Base-by-base conservation (phyloP, 2,797 vertebrate genomes). In the Pelochelys cantorii region DNA sequence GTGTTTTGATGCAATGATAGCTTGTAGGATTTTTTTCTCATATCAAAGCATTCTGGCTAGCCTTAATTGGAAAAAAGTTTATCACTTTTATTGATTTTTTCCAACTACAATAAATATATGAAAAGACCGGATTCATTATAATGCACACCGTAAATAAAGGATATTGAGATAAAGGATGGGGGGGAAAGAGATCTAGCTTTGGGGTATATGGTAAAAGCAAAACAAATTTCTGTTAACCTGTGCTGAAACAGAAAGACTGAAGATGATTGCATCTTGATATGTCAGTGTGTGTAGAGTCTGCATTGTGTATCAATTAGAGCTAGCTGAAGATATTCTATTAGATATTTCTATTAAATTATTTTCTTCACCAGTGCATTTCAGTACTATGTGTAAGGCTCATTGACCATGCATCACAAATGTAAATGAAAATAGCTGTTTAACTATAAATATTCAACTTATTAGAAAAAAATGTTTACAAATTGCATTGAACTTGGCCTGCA, bases 401-500 rank as follows among this genome's bases (percentile, higher is more conserved):
- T 84, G 84, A 87, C 2, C 20, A 83, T 6, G 7, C 3, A 29
- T 85, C 78, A 3, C 53, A 48, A 8, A 14, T 74, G 77, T 31
- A 75, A 55, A 6, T 0, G 4, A 23, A 62, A 65, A 7, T 31
- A 3, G 71, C 37, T 74, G 54, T 5, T 77, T 83, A n/a, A 42
- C 74, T 29, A 55, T 15, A 13, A 57, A 71, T 13, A 82, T 20
- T 25, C 13, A 92, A 53, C 1, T 1, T 74, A 55, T 81, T 81
- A 81, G 81, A 6, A 88, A 74, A 55, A 3, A 52, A 60, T 74
- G 85, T 95, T 95, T 91, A 95, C 82, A 93, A 93, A 97, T 96
- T 92, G 92, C 93, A 95, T 90, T 95, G 95, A 96, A 97, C 91
- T 57, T 92, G 93, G 93, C 90, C 90, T 2, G 13, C 90, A 87